Base-by-base conservation (phyloP, 2,888 invertebrate genomes). In the Drosophila paranaensis region DNA sequence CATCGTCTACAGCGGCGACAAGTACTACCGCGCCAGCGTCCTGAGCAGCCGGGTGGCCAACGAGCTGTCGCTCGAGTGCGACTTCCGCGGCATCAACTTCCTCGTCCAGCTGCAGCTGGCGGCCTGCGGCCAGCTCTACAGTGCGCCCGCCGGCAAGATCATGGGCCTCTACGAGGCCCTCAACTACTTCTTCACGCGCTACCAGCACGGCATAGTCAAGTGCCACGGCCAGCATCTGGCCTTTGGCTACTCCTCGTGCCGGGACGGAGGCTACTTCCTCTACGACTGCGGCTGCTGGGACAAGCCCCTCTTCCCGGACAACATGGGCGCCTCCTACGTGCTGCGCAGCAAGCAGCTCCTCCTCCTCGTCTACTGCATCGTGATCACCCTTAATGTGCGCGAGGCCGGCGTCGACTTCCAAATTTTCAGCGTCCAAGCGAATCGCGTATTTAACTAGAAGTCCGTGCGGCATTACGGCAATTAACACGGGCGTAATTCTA, bases 81-180 rank as follows among this genome's bases (percentile, higher is more conserved):
- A 91, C 0, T 94, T 95, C 90, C 95, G 93, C 68, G 94, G 95
- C 0, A 94, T 94, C 65, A 89, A 92, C 1, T 95, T 95, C 82
- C 83, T 92, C 13, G 93, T 94, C n/a, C 93, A 93, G 71, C 93
- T 94, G 71, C 94, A 94, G 42, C 93, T 94, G 37, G 83, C 94
- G 3, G 93, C 94, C 56, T 94, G 94, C 84, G 95, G 95, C 0
- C 94, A 94, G 53, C 93, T 95, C 64, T 95, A 95, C 79, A 67
- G 70, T 10, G 62, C 68, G 0, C 80, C 83, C 2, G 57, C 77
- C 11, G 67, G 61, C 35, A 92, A 94, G 61, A 92, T 93, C 25
- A 95, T 95, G 87, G 95, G 95, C 85, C 91, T 95, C 43, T 94
- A 94, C 67, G 94, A 94, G 79, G 95, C 95, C 0, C 90, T 95